phyloP scores from a whole-genome alignment of 2,113 vertebrate species.

The Hypocryptadius cinnamomeus region DNA sequence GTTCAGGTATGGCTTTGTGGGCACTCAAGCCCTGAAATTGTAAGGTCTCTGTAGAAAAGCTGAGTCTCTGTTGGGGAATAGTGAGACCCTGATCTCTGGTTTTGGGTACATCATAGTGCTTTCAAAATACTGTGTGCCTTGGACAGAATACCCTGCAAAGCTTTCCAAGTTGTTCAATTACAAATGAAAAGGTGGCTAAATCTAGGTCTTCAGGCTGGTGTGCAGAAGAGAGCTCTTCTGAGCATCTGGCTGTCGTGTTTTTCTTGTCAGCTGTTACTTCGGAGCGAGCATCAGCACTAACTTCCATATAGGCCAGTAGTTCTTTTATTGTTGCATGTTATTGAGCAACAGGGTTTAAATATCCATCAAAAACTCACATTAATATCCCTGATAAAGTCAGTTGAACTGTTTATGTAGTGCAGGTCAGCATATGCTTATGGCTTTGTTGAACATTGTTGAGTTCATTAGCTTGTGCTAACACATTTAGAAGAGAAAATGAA shows the following conservation, averaged over 20 bases:
- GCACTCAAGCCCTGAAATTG: neutral
- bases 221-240: neutral
- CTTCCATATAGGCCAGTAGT: neutral
- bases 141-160: neutral
- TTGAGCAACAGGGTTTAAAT: neutral
- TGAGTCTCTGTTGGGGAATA: neutral
- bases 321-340: neutral
- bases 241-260: neutral
- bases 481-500: constrained; percentile 2
- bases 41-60: neutral
- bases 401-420: neutral
- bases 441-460: neutral
- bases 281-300: neutral
- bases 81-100: neutral
- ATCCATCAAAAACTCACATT: neutral
- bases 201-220: neutral
- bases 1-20: neutral
- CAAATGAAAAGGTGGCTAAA: neutral
- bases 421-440: neutral
- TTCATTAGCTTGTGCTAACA: neutral
- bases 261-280: neutral
- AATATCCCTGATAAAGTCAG: neutral
- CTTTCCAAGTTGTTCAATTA: neutral
- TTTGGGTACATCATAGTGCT: neutral
- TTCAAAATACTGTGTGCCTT: neutral